Evolutionary conservation across 2,113 vertebrate species (phyloP).

Genomic region (Pseudopodoces humilis): DNA sequence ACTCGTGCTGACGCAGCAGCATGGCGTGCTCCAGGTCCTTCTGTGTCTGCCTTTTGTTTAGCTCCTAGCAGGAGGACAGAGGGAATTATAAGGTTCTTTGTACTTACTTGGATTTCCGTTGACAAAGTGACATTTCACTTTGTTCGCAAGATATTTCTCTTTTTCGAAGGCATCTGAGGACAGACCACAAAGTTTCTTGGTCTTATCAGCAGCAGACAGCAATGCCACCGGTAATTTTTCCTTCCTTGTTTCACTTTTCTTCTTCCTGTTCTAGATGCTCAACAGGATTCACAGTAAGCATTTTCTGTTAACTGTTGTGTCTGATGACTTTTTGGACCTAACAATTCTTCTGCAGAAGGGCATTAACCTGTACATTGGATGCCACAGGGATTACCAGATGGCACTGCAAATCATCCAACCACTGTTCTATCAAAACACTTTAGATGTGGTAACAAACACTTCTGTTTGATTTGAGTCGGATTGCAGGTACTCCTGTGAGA

Average conservation of each 20-base stretch:
- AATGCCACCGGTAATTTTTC: background rate
- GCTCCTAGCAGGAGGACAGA: slow-evolving; percentile 79
- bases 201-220: slow-evolving; percentile 36
- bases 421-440: background rate
- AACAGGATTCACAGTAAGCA: background rate
- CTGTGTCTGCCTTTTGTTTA: slow-evolving; percentile 97
- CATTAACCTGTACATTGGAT: background rate
- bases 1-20: slow-evolving; percentile 96
- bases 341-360: background rate
- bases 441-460: background rate
- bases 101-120: slow-evolving; percentile 28
- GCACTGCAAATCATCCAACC: background rate
- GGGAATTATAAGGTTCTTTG: background rate
- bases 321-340: background rate
- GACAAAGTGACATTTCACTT: background rate
- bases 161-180: slow-evolving; percentile 12
- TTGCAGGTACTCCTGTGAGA: background rate
- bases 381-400: background rate
- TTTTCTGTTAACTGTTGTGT: background rate
- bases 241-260: slow-evolving; percentile 48
- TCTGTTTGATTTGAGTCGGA: background rate
- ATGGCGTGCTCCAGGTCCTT: slow-evolving; percentile 98
- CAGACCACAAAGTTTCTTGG: background rate
- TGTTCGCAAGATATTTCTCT: background rate
- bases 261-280: slow-evolving; percentile 33